Evolutionary conservation across 2,888 invertebrate genomes (phyloP), one percentile per base, ranked within the genome.

Genomic region (Hololepta plana): DNA sequence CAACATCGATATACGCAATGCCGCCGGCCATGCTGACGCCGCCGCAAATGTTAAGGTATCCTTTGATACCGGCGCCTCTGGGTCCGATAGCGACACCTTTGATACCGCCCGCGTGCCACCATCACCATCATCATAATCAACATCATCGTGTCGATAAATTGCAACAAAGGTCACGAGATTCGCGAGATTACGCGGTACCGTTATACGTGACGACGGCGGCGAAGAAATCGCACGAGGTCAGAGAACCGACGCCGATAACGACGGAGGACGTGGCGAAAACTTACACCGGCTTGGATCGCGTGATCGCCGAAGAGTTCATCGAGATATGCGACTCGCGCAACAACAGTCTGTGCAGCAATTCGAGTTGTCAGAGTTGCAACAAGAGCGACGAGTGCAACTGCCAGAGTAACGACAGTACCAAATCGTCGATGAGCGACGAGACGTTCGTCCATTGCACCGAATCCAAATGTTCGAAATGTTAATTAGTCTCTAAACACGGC

Each of bases 231-330:
- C n/a, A n/a, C n/a, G n/a, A n/a, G n/a, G n/a, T n/a, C n/a, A n/a
- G n/a, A n/a, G n/a, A 35, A 32, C 40, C 45, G 32, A 39, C 38
- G 28, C 32, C 32, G 20, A 34, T 57, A 36, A 53, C 60, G 4
- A 62, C 63, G 31, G 59, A 56, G 21, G 66, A 67, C 19, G 59
- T 67, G 15, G 63, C 60, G 38, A 52, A 59, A 33, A 67, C 67
- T 0, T 68, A 68, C 47, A 68, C 68, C 1, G 68, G 67, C 2
- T 52, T 67, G 16, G 68, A 68, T 46, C 60, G 67, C 36, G 55
- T 63, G 4, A 67, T 68, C 44, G 68, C 68, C 7, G 68, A 68
- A 45, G 66, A 68, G 49, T 68, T 67, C 47, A 68, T 68, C 37
- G 64, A 65, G 24, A 66, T 64, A 26, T 67, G 66, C 44, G 65